Evolutionary conservation across 2,888 invertebrate species (phyloP), one percentile per base, ranked within the genome.

Genomic region (Pachymerium ferrugineum): DNA sequence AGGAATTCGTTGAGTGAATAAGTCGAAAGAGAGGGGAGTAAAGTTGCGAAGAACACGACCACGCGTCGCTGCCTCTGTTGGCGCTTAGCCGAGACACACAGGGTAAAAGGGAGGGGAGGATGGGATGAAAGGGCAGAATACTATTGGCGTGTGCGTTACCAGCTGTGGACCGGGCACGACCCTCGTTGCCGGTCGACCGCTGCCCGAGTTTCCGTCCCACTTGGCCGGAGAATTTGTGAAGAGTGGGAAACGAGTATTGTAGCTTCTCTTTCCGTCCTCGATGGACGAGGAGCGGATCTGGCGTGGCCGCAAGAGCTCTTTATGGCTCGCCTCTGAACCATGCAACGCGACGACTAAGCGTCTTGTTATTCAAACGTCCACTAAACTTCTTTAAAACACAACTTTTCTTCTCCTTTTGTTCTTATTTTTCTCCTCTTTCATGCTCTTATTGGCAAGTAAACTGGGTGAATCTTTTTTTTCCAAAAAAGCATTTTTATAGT

Each of bases 221-320:
- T 47, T 47, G 47, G 47, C 47, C 47, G 47, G 47, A 47, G 47
- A 47, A 47, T 47, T 47, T 47, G 47, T 47, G 47, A 47, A 47
- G 47, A 47, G 47, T 47, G 19, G 47, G 47, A 47, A 47, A 47
- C 22, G 47, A 47, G 47, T 47, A 47, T 47, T 47, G 47, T 47
- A 47, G 47, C 47, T 47, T 47, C 19, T 47, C 47, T 22, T 47
- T 47, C 47, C 47, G 47, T 47, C 47, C 47, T 47, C n/a, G 16
- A 22, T 47, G 47, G 47, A 47, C 47, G 47, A 47, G 8, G 8
- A 47, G 47, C 22, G 19, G 47, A 47, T 3, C 47, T 47, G 47
- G 47, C 47, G 47, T 47, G 47, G 47, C 47, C 47, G 47, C 47
- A 47, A 47, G n/a, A 47, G 47, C 47, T 47, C 47, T 47, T 47